phyloP scores from a whole-genome alignment of 1,140 invertebrate genomes.

The Parapsyche elsis region DNA sequence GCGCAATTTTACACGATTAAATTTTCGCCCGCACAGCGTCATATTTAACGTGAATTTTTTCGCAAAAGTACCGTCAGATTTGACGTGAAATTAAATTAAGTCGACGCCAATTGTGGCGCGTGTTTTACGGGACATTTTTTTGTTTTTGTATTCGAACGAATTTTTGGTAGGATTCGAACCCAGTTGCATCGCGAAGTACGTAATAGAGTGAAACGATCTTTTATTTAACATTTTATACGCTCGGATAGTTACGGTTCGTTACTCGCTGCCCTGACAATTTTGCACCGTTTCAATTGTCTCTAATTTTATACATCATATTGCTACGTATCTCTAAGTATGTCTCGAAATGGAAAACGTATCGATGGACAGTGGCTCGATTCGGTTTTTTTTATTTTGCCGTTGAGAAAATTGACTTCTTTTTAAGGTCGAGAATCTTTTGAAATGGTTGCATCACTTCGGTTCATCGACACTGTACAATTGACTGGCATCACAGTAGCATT shows the following conservation, averaged over 20 bases:
- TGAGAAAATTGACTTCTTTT: conserved; percentile 3
- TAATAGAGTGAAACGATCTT: conserved; percentile 8
- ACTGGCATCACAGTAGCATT: conserved; percentile 21
- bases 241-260: neutral
- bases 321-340: no score
- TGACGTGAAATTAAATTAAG: conserved; percentile 24
- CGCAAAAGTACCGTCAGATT: conserved; percentile 20
- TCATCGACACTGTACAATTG: conserved; percentile 34
- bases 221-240: conserved; percentile 25
- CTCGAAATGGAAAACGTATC: neutral
- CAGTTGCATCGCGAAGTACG: neutral
- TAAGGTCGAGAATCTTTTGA: conserved; percentile 4
- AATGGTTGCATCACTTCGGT: conserved; percentile 13
- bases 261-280: neutral
- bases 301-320: no score
- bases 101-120: conserved; percentile 1
- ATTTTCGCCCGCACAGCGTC: neutral
- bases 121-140: conserved; percentile 25
- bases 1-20: neutral
- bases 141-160: neutral
- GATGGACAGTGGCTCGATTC: no score
- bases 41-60: conserved; percentile 5
- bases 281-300: neutral
- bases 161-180: conserved; percentile 15
- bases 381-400: neutral